These are phyloP conservation scores for Spondyliosoma cantharus DNA, from an alignment of 2,797 vertebrate species.

Conservation along the genomic window DNA sequence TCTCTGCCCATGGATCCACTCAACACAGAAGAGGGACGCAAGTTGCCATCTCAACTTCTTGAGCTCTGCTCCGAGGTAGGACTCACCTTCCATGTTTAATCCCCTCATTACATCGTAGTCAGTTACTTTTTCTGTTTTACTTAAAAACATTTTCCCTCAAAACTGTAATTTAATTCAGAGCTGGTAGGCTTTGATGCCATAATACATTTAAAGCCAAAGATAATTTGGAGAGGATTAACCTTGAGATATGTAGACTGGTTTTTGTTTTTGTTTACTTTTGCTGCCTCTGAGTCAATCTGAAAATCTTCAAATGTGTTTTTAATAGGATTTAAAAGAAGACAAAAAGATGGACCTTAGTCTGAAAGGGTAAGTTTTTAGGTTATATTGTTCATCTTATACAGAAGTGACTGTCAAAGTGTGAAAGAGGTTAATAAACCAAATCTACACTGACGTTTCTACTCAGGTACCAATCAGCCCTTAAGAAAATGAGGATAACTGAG, in stretches of 20 bases:
- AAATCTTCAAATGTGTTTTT: neutral
- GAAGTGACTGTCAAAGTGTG: neutral
- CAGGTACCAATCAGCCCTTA: conserved; percentile 86
- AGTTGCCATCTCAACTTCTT: conserved; percentile 77
- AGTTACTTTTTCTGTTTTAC: neutral
- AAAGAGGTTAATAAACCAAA: neutral
- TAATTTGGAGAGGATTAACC: neutral
- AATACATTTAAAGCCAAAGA: neutral
- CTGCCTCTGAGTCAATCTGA: neutral
- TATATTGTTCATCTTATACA: neutral
- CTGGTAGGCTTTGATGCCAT: neutral
- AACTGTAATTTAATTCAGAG: neutral
- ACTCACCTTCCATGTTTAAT: neutral
- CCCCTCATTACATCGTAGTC: neutral
- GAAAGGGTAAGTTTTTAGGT: conserved; percentile 68
- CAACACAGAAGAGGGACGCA: conserved; percentile 69
- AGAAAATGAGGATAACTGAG: conserved; percentile 81
- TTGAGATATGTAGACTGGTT: neutral
- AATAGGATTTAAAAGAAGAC: conserved; percentile 54
- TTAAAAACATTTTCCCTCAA: neutral
- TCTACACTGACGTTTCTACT: conserved; percentile 23
- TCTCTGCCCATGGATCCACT: conserved; percentile 85
- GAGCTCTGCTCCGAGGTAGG: conserved; percentile 84
- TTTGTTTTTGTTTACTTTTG: neutral
- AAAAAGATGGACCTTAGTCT: conserved; percentile 54